Percentiles rank a stretch among this genome's conserved stretches.
Conservation (phyloP, 2,113 vertebrate genomes). For the Albula glossodonta region DNA sequence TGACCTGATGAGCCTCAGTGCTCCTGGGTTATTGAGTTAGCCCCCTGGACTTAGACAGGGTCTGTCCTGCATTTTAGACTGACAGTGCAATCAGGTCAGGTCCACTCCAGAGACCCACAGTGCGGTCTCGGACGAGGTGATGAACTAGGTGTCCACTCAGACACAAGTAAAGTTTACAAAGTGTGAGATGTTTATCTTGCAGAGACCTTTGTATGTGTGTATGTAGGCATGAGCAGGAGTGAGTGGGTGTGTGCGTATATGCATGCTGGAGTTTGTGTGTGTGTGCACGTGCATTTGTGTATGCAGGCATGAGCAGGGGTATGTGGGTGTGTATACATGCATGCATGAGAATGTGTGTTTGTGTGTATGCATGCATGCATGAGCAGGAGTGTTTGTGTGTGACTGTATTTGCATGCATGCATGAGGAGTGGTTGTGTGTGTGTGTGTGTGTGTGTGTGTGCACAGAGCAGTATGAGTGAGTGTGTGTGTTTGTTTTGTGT, state of each 20-base stretch:
- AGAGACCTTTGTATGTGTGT: conserved; percentile 1
- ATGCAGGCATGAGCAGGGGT: not conserved
- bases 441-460: not conserved
- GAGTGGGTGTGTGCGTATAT: not conserved
- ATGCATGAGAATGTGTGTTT: not conserved
- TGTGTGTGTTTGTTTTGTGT: not conserved
- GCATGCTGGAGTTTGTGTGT: not conserved
- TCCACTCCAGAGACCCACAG: not conserved
- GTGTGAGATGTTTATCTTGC: not conserved
- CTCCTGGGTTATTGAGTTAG: not conserved
- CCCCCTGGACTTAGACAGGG: not conserved
- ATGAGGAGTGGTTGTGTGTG: too few relatives aligned
- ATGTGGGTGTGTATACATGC: not conserved
- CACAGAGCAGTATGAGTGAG: too few relatives aligned
- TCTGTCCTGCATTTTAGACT: not conserved
- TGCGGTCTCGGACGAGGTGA: not conserved
- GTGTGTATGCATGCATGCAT: not conserved
- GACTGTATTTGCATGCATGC: too few relatives aligned
- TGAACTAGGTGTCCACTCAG: not conserved
- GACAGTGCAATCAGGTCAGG: not conserved
- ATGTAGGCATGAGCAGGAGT: conserved; percentile 19
- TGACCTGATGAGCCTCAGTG: not conserved
- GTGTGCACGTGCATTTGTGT: not conserved
- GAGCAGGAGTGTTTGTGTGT: too few relatives aligned
- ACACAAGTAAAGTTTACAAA: not conserved